Evolutionary conservation across 2,113 vertebrate genomes (phyloP), one percentile per base, ranked within the genome.

Genomic region (Dipodomys ordii): DNA sequence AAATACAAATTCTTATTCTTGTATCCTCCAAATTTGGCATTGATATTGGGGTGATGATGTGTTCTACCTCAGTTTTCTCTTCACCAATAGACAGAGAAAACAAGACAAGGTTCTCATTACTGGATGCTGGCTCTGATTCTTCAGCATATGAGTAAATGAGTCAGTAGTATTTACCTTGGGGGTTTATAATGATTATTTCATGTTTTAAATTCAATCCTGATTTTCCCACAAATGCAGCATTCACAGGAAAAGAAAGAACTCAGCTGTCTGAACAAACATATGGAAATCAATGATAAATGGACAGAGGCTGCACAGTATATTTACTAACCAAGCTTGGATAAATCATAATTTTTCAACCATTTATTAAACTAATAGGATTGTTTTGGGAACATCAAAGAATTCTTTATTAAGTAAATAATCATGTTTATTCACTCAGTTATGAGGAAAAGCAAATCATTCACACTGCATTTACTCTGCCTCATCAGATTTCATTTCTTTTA

Each of bases 201-300:
- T 95, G 80, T 96, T 98, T 98, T 97, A 98, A 98, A 98, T 97
- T 92, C 97, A 97, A 96, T 96, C 96, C 89, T 97, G 94, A 97
- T 90, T 97, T 96, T 84, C 94, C 65, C 93, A 90, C 95, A 97
- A 97, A 97, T 80, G 57, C 88, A 95, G 94, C 93, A 96, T 95
- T 97, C 88, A 27, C 49, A 97, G 44, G 78, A 93, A 96, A 96
- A 97, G 60, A 83, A 97, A 96, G 92, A 94, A 83, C 92, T 49
- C 3, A 95, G 95, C 87, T 96, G 81, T 96, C 92, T 97, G 35
- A 95, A 96, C 76, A 96, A 97, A 97, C 95, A 96, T 95, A 94
- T 96, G 95, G 96, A 97, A 97, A 97, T 96, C 95, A 83, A 94
- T 97, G 97, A 98, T 97, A 97, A 97, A 97, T 97, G 95, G 92